A percentile compares a stretch with the other conserved stretches of the same genome.
phyloP scores from a whole-genome alignment of 2,888 invertebrate genomes.

The Leptura quadrifasciata region DNA sequence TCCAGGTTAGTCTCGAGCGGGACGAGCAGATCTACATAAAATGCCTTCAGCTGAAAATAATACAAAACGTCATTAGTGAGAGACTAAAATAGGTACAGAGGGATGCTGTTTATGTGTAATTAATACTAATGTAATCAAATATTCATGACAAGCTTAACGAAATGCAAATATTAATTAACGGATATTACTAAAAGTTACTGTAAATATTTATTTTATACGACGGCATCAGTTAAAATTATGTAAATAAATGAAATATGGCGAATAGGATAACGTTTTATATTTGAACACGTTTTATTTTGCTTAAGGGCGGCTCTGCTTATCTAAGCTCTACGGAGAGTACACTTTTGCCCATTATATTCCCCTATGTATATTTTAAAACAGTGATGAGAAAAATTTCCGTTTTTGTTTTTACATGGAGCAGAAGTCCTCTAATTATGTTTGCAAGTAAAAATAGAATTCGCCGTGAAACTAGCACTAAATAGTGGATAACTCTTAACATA shows the following conservation, averaged over 20 bases:
- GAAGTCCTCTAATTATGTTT: too few relatives aligned
- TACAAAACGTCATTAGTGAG: conserved; percentile 47
- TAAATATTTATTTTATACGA: conserved; percentile 52
- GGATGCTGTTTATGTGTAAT: conserved; percentile 17
- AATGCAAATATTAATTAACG: conserved; percentile 60
- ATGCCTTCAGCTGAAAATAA: conserved; percentile 88
- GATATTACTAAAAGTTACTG: conserved; percentile 50
- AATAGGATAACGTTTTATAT: neutral
- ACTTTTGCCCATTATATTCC: neutral
- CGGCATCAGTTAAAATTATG: conserved; percentile 25
- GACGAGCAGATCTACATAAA: conserved; percentile 94
- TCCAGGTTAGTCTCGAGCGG: conserved; percentile 95
- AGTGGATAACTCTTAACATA: too few relatives aligned
- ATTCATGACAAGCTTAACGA: conserved; percentile 53
- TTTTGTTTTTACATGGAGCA: too few relatives aligned
- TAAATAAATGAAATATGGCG: conserved; percentile 28
- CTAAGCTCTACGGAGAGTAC: neutral
- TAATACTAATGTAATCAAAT: conserved; percentile 53
- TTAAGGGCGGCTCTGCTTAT: neutral
- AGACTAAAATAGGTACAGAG: neutral
- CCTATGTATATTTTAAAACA: neutral
- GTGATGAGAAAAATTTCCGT: neutral
- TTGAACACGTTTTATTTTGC: conserved; percentile 12
- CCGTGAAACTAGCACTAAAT: too few relatives aligned
- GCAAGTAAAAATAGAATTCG: too few relatives aligned